phyloP scores from a whole-genome alignment of 2,113 vertebrate species.

The Notarius lentiginosus region DNA sequence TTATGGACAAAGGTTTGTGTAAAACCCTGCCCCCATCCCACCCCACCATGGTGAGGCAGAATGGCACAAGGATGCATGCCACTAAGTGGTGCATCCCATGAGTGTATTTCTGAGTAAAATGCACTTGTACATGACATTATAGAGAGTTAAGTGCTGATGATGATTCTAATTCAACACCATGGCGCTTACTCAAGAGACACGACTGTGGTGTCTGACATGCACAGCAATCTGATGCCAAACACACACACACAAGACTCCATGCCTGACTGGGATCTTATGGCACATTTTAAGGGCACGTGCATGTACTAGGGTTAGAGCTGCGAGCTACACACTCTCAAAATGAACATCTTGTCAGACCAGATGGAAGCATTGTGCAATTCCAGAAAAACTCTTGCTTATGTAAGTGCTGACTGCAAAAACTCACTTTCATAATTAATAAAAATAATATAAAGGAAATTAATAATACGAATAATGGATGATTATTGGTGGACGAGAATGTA shows the following conservation, averaged over 20 bases:
- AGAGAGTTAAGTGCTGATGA: background rate
- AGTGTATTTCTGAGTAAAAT: background rate
- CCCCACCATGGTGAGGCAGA: background rate
- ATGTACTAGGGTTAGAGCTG: too few species aligned
- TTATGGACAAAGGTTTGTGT: background rate
- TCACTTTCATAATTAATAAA: background rate
- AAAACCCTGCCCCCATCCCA: background rate
- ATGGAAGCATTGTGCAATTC: constrained; percentile 30
- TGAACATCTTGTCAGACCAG: constrained; percentile 11
- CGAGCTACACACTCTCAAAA: too few species aligned
- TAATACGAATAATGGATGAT: constrained; percentile 5
- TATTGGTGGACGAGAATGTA: background rate
- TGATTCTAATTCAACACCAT: constrained; percentile 5
- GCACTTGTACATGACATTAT: background rate
- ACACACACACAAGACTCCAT: too few species aligned
- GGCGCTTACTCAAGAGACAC: background rate
- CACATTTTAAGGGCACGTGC: too few species aligned
- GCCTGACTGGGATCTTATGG: too few species aligned
- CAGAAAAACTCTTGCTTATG: background rate
- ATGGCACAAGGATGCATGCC: background rate
- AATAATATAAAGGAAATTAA: background rate
- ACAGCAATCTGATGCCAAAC: background rate
- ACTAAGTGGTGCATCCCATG: background rate
- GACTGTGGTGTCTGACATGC: background rate
- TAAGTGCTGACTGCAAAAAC: background rate